A percentile compares a stretch with the other conserved stretches of the same genome.
phyloP scores from a whole-genome alignment of 2,113 vertebrate species.

The Cephalopholis sonnerati region DNA sequence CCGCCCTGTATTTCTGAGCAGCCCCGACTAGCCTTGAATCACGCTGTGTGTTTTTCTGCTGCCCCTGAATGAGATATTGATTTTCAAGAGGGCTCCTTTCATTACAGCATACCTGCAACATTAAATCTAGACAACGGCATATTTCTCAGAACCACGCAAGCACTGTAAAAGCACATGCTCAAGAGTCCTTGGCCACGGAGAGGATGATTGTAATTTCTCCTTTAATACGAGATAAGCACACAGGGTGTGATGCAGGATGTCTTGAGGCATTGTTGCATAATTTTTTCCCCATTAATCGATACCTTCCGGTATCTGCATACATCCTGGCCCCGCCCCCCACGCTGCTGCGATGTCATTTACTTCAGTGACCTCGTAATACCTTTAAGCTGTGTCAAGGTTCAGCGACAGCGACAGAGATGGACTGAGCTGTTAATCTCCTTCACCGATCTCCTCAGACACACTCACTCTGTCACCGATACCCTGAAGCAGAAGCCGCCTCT shows the following conservation, averaged over 20 bases:
- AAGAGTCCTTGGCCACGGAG: not conserved
- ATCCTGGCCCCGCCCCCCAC: conserved; percentile 18
- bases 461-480: conserved; percentile 78
- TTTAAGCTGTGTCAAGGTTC: conserved; percentile 80
- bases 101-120: conserved; percentile 34
- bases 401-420: conserved; percentile 77
- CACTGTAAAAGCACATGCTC: conserved; percentile 33
- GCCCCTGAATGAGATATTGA: conserved; percentile 67
- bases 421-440: conserved; percentile 82
- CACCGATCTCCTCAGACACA: conserved; percentile 77
- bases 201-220: conserved; percentile 9
- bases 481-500: conserved; percentile 68
- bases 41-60: conserved; percentile 47
- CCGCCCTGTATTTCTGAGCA: not conserved
- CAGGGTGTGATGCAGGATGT: not conserved
- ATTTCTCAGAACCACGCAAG: conserved; percentile 45
- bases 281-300: conserved; percentile 40
- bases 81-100: conserved; percentile 59
- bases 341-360: conserved; percentile 61
- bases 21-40: conserved; percentile 50
- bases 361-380: conserved; percentile 76
- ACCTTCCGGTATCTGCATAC: conserved; percentile 42
- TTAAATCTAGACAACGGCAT: conserved; percentile 35
- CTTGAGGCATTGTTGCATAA: conserved; percentile 35
- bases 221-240: conserved; percentile 5